phyloP scores from a whole-genome alignment of 1,140 invertebrate species.

The Pseudomyrmex cubaensis region DNA sequence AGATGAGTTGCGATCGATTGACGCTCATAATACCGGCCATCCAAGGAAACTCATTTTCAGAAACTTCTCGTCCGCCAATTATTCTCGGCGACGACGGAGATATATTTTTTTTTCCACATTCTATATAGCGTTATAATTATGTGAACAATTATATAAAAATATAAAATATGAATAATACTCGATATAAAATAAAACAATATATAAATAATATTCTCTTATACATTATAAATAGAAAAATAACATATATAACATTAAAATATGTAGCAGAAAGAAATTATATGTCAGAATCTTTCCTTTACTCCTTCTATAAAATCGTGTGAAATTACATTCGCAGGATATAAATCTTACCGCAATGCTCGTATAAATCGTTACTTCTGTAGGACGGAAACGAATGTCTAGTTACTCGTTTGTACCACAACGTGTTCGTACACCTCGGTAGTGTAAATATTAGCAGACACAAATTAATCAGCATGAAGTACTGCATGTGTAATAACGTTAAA shows the following conservation, averaged over 20 bases:
- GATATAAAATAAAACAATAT: neutral
- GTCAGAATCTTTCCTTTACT: neutral
- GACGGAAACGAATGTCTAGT: neutral
- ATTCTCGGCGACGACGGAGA: constrained; percentile 73
- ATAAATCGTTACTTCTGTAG: neutral
- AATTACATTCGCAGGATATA: neutral
- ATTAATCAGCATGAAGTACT: constrained; percentile 16
- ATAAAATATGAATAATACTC: neutral
- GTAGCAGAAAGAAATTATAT: neutral
- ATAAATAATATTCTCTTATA: neutral
- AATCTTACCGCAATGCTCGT: constrained; percentile 19
- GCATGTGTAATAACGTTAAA: constrained; percentile 2
- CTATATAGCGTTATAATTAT: neutral
- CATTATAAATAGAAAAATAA: neutral
- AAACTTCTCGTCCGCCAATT: constrained; percentile 83
- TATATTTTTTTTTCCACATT: constrained; percentile 27
- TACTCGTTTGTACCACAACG: neutral
- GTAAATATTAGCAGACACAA: constrained; percentile 12
- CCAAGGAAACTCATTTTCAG: constrained; percentile 85
- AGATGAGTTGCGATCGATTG: constrained; percentile 83
- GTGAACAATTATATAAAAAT: neutral
- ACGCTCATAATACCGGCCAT: constrained; percentile 80
- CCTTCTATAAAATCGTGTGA: neutral
- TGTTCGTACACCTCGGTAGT: neutral
- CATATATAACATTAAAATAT: neutral